phyloP scores from a whole-genome alignment of 1,140 invertebrate genomes.

The Zeugodacus cucurbitae region DNA sequence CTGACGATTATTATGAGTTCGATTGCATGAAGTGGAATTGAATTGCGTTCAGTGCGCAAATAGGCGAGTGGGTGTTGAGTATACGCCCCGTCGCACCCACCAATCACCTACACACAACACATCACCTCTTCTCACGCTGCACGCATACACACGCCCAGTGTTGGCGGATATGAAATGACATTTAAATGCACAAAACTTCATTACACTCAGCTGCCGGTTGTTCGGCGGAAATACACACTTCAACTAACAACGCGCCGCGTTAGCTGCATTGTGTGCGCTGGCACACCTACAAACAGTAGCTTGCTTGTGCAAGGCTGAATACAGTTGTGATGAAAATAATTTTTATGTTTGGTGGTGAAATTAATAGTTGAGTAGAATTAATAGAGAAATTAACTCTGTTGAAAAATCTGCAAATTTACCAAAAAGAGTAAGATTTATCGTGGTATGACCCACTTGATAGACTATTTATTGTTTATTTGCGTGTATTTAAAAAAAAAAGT shows the following conservation, averaged over 20 bases:
- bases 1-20: constrained; percentile 30
- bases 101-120: no score
- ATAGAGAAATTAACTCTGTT: no score
- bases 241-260: not conserved
- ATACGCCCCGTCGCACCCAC: no score
- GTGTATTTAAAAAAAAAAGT: no score
- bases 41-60: constrained; percentile 1
- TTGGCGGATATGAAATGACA: not conserved
- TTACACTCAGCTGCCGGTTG: not conserved
- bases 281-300: not conserved
- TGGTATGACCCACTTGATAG: no score
- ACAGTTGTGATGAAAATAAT: not conserved
- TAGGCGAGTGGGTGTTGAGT: not conserved
- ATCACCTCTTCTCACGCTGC: no score
- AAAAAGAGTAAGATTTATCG: no score
- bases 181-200: constrained; percentile 17
- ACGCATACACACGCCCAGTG: not conserved
- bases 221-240: constrained; percentile 30
- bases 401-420: no score
- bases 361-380: no score
- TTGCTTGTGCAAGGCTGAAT: not conserved
- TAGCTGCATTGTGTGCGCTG: not conserved
- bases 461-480: no score
- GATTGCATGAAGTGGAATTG: constrained; percentile 22
- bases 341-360: no score